These are phyloP conservation scores for Trissonchulus sp. DNA, from an alignment of 2,888 invertebrate species.

Conservation along the genomic window DNA sequence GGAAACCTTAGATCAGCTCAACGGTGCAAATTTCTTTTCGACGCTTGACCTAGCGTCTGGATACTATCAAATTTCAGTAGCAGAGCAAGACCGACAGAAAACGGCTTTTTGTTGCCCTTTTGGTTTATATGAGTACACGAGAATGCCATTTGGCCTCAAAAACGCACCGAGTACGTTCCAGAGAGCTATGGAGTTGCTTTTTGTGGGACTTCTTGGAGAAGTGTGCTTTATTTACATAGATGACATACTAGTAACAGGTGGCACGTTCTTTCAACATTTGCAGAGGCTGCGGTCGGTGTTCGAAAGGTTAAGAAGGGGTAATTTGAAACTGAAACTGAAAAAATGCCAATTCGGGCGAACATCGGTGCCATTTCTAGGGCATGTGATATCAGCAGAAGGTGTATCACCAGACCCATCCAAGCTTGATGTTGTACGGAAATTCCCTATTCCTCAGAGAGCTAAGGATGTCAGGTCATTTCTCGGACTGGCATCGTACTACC, in stretches of 20 bases:
- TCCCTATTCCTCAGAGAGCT: background rate
- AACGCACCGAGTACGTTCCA: constrained; percentile 37
- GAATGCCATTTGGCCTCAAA: constrained; percentile 36
- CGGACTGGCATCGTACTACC: constrained; percentile 47
- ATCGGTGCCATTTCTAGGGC: background rate
- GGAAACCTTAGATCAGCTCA: background rate
- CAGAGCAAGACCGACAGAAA: constrained; percentile 30
- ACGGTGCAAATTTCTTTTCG: constrained; percentile 9
- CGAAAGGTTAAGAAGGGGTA: background rate
- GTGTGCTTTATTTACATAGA: constrained; percentile 19
- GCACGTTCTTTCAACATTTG: background rate
- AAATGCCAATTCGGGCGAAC: background rate
- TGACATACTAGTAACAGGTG: constrained; percentile 9
- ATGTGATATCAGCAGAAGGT: background rate
- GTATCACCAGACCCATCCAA: constrained; percentile 3
- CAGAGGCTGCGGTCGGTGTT: background rate
- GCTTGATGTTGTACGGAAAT: background rate
- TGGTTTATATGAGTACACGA: constrained; percentile 36
- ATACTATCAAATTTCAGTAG: constrained; percentile 31
- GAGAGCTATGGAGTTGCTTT: constrained; percentile 27
- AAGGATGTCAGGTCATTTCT: constrained; percentile 39
- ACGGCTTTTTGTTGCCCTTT: constrained; percentile 33
- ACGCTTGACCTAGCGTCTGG: constrained; percentile 28
- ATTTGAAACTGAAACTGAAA: constrained; percentile 12
- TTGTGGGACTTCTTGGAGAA: background rate